These are phyloP conservation scores for Nudaria mundana DNA, from an alignment of 2,888 invertebrate genomes.

Conservation along the genomic window DNA sequence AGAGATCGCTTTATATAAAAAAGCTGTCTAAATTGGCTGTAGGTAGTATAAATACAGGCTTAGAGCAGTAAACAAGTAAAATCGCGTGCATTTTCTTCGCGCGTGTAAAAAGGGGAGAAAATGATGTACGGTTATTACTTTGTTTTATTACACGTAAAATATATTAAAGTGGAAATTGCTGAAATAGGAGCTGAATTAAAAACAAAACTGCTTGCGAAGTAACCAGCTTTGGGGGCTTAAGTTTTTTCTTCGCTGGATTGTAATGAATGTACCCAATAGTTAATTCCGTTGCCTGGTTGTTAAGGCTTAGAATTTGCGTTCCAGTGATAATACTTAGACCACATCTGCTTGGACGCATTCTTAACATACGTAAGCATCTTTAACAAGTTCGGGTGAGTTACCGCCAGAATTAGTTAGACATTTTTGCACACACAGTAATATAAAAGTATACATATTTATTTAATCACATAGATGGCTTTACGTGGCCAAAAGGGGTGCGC, in stretches of 20 bases:
- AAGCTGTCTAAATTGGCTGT: background rate
- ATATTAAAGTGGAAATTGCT: slow-evolving; percentile 22
- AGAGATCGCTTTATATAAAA: background rate
- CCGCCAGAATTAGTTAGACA: no score
- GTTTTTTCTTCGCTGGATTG: background rate
- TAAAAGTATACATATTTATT: no score
- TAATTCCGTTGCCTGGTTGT: background rate
- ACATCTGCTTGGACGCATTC: no score
- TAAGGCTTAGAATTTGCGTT: no score
- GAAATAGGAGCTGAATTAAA: slow-evolving; percentile 21
- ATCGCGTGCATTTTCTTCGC: slow-evolving; percentile 35
- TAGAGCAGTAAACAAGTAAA: slow-evolving; percentile 25
- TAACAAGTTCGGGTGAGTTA: no score
- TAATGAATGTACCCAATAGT: background rate
- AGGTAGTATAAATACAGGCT: slow-evolving; percentile 14
- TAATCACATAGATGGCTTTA: no score
- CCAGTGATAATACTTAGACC: no score
- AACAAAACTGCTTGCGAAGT: slow-evolving; percentile 13
- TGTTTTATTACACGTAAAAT: slow-evolving; percentile 34
- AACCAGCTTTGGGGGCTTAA: background rate
- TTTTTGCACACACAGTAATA: no score
- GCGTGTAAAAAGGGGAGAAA: slow-evolving; percentile 34
- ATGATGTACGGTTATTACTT: slow-evolving; percentile 38
- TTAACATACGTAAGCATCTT: no score
- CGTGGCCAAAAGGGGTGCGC: no score